Evolutionary conservation across 1,140 invertebrate species (phyloP), one percentile per base, ranked within the genome.

Genomic region (Bombus turneri): DNA sequence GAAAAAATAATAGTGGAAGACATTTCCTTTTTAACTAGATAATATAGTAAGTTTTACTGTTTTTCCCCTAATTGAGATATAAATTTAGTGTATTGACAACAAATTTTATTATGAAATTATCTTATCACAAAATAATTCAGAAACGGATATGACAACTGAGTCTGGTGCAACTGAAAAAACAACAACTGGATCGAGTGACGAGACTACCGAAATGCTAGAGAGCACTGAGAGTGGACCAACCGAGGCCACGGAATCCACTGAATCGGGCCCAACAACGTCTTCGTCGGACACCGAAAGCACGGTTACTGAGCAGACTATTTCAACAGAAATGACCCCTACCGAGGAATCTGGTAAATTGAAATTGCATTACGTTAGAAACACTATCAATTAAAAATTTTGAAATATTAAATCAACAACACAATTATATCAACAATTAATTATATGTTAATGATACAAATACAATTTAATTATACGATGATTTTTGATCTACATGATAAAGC

Each of bases 271-370:
- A 18, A 89, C 73, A 18, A 87, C 86, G 0, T 86, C 83, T 13
- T 82, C 86, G 8, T 86, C 76, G 6, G 81, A 90, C 68, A 92
- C 91, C 3, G 92, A 93, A 72, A 82, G 85, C n/a, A 91, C 92
- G 43, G 62, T 76, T 37, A 91, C 92, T 1, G 91, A 88, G 57
- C 73, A 86, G 37, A 91, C 86, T 68, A 76, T 81, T 66, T 90
- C 91, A 13, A 92, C 92, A 18, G 75, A 77, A 22, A 28, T n/a
- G 28, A 41, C 57, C 6, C 22, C 72, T 25, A 53, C n/a, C 25
- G 41, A 53, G 34, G 81, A 75, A 31, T 77, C 86, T 18, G 83
- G 86, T 87, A 80, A 83, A 37, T 34, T 41, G 66, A 37, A 34
- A 71, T 66, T 31, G 0, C 10, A 28, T 59, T 47, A 47, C 6